These are phyloP conservation scores for Prionchulus punctatus DNA, from an alignment of 2,888 invertebrate species.

Conservation along the genomic window DNA sequence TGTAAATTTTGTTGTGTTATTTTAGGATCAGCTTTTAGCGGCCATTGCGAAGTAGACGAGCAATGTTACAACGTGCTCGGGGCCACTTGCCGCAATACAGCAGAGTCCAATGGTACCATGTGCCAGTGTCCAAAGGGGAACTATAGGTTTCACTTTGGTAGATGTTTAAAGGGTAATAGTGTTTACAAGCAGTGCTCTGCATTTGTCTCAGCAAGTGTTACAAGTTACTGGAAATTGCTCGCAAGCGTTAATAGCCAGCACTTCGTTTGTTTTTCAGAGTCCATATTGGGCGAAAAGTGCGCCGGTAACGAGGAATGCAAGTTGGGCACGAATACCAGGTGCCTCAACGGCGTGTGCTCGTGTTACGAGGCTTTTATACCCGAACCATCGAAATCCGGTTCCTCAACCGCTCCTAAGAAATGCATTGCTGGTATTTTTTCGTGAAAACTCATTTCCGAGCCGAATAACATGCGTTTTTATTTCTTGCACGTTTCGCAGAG, in stretches of 20 bases:
- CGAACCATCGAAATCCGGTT: conserved; percentile 4
- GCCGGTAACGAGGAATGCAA: conserved; percentile 11
- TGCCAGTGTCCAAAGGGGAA: conserved; percentile 12
- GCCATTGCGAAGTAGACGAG: conserved; percentile 13
- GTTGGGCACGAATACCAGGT: conserved; percentile 13
- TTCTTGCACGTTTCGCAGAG: conserved; percentile 6
- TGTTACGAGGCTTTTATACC: conserved; percentile 14
- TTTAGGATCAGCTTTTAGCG: conserved; percentile 11
- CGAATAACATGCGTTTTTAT: not conserved
- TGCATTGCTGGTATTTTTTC: conserved; percentile 9
- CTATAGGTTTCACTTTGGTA: conserved; percentile 6
- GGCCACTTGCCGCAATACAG: conserved; percentile 10
- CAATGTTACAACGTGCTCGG: conserved; percentile 14
- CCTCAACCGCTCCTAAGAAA: not conserved
- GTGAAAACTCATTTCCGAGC: not conserved
- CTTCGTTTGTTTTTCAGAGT: not conserved
- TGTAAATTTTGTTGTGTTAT: not conserved
- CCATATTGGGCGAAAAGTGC: conserved; percentile 14
- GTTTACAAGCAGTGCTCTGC: not conserved
- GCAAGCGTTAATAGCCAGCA: not conserved
- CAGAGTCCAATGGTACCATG: not conserved
- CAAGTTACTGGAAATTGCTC: no score
- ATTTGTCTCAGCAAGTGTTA: no score
- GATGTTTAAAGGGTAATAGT: conserved; percentile 5
- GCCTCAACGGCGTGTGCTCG: conserved; percentile 9